A percentile compares a stretch with the other conserved stretches of the same genome.
Conservation (phyloP, 2,888 invertebrate genomes). For the Plemyria rubiginata region DNA sequence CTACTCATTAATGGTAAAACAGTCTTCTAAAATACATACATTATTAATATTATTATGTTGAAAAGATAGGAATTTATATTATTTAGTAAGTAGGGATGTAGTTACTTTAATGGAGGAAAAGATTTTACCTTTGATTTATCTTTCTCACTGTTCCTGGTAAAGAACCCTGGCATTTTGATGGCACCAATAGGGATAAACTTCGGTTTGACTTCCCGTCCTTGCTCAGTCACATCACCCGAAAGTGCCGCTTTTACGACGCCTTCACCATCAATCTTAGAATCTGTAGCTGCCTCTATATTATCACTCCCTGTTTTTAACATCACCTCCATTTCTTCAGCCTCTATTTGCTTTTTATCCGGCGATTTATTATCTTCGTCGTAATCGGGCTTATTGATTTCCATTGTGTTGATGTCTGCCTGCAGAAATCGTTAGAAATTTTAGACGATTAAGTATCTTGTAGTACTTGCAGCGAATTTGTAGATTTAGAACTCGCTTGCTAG, state of each 20-base stretch:
- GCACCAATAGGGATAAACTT: slow-evolving; percentile 94
- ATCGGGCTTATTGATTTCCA: slow-evolving; percentile 72
- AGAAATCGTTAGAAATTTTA: slow-evolving; percentile 2
- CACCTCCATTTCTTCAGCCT: slow-evolving; percentile 87
- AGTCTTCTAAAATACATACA: too few species aligned
- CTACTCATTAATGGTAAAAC: too few species aligned
- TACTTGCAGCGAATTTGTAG: not conserved
- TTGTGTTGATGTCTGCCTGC: slow-evolving; percentile 64
- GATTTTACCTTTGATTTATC: slow-evolving; percentile 86
- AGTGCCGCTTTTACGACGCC: slow-evolving; percentile 80
- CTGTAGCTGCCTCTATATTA: slow-evolving; percentile 73
- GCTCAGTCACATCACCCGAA: slow-evolving; percentile 84
- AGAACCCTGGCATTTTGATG: slow-evolving; percentile 95
- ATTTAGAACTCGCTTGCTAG: not conserved
- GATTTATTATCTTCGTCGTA: slow-evolving; percentile 72
- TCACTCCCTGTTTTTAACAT: slow-evolving; percentile 86
- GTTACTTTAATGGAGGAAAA: not conserved
- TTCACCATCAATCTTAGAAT: slow-evolving; percentile 75
- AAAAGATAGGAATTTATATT: too few species aligned
- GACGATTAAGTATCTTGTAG: not conserved
- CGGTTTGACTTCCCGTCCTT: slow-evolving; percentile 90
- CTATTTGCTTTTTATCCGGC: slow-evolving; percentile 88
- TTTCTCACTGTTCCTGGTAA: slow-evolving; percentile 90
- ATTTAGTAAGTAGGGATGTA: too few species aligned
- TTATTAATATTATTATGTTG: too few species aligned